phyloP scores from a whole-genome alignment of 2,113 vertebrate genomes.

The Elachura formosa region DNA sequence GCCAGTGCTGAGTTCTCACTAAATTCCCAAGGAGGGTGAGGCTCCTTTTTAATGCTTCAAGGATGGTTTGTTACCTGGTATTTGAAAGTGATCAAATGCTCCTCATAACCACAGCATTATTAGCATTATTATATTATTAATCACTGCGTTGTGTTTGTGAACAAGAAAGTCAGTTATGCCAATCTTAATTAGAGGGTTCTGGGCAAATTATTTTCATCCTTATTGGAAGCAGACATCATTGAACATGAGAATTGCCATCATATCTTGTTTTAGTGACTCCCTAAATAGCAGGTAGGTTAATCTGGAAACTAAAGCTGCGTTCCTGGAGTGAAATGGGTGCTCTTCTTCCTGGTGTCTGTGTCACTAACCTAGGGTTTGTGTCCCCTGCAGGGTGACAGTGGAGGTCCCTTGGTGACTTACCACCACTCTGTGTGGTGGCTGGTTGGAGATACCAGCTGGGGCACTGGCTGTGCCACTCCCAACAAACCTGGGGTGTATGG shows the following conservation, averaged over 20 bases:
- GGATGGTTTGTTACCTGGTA: neutral
- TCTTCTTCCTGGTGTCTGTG: neutral
- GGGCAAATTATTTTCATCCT: neutral
- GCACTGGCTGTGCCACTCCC: constrained; percentile 78
- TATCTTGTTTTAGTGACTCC: neutral
- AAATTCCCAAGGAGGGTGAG: neutral
- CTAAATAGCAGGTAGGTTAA: neutral
- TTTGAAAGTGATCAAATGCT: neutral
- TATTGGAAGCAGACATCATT: neutral
- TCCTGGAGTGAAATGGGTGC: neutral
- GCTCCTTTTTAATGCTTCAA: neutral
- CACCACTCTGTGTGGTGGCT: constrained; percentile 83
- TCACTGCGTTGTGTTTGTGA: neutral
- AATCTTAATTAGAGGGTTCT: neutral
- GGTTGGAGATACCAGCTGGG: constrained; percentile 91
- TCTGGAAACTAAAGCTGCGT: neutral
- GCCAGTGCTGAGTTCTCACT: neutral
- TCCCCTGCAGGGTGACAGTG: constrained; percentile 86
- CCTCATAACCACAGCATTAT: neutral
- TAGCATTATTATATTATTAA: neutral
- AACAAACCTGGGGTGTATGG: constrained; percentile 86
- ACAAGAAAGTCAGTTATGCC: neutral
- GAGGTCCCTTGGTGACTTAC: constrained; percentile 83
- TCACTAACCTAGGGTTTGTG: neutral
- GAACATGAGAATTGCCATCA: neutral